Base-by-base conservation (phyloP, 2,113 vertebrate species). In the Malurus cyaneus region DNA sequence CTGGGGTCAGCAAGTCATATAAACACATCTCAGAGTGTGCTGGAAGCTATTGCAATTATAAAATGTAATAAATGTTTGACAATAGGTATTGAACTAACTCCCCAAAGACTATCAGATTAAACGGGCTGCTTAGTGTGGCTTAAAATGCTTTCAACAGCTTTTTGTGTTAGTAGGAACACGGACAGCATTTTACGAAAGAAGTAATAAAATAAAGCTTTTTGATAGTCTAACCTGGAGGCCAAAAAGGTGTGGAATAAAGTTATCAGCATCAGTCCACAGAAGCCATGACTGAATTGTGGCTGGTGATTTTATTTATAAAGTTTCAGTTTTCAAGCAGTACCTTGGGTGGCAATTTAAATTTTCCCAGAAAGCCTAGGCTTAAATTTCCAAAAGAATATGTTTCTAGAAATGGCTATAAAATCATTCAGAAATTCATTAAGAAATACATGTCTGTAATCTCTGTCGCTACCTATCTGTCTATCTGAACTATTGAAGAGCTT, bases 1-100 rank as follows among this genome's bases (percentile, higher is more conserved):
- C 13, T 86, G 41, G 41, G 72, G 31, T 78, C 60, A 93, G 23
- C 5, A 23, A 79, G 56, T 73, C 19, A 20, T 62, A 41, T 11
- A 94, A 71, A 36, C 70, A 31, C 10, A 19, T 71, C 90, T 41
- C 47, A 74, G 52, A 56, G 25, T 47, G 89, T 15, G 32, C 41
- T 86, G 50, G 32, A 95, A 90, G 17, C 23, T 74, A 74, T 59
- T 89, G 41, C 14, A 91, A 57, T 62, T 73, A 74, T 62, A 83
- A 82, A 93, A 88, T 89, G 70, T 86, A 93, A 77, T 90, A 93
- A 87, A 67, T 66, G 5, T 91, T 83, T 91, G 64, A 93, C 29
- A 83, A 16, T 69, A 88, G 69, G 34, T 62, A 70, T 83, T 87
- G 39, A 86, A 62, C 31, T 57, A 59, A 65, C 42, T 86, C 71